phyloP scores from a whole-genome alignment of 2,797 vertebrate genomes.

The Takifugu ocellatus region DNA sequence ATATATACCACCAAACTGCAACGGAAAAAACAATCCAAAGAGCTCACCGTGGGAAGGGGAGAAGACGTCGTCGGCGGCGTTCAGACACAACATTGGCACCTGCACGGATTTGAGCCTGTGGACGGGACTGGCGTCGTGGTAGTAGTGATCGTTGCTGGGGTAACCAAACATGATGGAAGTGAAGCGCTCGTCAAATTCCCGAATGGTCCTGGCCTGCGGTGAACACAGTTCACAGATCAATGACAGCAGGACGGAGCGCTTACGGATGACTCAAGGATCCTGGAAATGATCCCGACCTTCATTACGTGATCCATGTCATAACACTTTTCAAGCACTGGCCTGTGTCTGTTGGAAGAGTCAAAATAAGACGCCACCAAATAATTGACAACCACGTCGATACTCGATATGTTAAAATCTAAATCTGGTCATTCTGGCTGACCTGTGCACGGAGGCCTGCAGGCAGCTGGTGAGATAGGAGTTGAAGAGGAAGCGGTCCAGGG shows the following conservation, averaged over 20 bases:
- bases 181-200: conserved; percentile 95
- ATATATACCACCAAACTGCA: not conserved
- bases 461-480: conserved; percentile 99
- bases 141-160: conserved; percentile 91
- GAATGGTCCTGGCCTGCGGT: conserved; percentile 89
- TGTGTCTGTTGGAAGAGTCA: conserved; percentile 79
- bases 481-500: conserved; percentile 96
- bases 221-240: not conserved
- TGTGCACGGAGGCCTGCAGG: conserved; percentile 93
- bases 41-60: conserved; percentile 91
- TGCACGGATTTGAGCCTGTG: conserved; percentile 89
- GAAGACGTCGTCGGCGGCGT: conserved; percentile 95
- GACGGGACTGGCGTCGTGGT: conserved; percentile 90
- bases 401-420: not conserved
- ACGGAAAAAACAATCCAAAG: not conserved
- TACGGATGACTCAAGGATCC: conserved; percentile 10
- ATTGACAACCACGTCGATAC: not conserved
- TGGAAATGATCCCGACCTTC: conserved; percentile 80
- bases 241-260: not conserved
- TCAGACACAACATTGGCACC: conserved; percentile 96
- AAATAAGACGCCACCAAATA: conserved; percentile 16
- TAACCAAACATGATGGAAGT: conserved; percentile 98
- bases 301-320: conserved; percentile 95
- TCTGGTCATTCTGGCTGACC: conserved; percentile 68
- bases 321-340: conserved; percentile 88